phyloP scores from a whole-genome alignment of 2,888 invertebrate species.

The Agrotis ipsilon region DNA sequence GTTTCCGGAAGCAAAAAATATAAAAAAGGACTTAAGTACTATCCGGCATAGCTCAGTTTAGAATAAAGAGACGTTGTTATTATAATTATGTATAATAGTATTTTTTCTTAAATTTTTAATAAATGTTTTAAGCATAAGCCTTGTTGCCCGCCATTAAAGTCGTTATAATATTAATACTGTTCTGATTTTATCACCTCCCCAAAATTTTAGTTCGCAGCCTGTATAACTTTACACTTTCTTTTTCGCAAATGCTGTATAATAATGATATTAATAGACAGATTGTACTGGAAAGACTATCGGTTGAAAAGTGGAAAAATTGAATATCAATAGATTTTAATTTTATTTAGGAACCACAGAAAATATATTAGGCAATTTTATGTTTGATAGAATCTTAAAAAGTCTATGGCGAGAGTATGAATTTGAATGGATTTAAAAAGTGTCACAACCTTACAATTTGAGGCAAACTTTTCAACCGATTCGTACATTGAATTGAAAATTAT shows the following conservation, averaged over 20 bases:
- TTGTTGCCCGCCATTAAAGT: conserved; percentile 73
- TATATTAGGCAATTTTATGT: conserved; percentile 4
- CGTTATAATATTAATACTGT: conserved; percentile 70
- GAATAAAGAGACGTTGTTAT: conserved; percentile 84
- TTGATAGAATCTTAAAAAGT: conserved; percentile 4
- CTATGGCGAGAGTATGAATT: background rate
- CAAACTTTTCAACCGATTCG: conserved; percentile 52
- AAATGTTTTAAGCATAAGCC: conserved; percentile 77
- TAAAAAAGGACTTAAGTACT: conserved; percentile 72
- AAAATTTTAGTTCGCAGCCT: conserved; percentile 22
- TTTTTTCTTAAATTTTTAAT: conserved; percentile 66
- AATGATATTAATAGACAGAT: conserved; percentile 11
- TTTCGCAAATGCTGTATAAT: conserved; percentile 34
- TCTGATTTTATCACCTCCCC: conserved; percentile 65
- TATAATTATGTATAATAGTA: conserved; percentile 53
- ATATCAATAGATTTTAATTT: conserved; percentile 15
- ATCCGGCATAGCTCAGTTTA: conserved; percentile 88
- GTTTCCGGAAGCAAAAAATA: conserved; percentile 77
- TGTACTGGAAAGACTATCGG: conserved; percentile 29
- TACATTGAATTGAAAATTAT: conserved; percentile 9
- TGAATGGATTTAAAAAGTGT: conserved; percentile 33
- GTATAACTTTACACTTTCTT: conserved; percentile 25
- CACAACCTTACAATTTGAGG: conserved; percentile 53
- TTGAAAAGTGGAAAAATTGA: conserved; percentile 49
- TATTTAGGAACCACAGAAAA: background rate